Evolutionary conservation across 2,888 invertebrate species (phyloP), one percentile per base, ranked within the genome.

Genomic region (Lydus trimaculatus): DNA sequence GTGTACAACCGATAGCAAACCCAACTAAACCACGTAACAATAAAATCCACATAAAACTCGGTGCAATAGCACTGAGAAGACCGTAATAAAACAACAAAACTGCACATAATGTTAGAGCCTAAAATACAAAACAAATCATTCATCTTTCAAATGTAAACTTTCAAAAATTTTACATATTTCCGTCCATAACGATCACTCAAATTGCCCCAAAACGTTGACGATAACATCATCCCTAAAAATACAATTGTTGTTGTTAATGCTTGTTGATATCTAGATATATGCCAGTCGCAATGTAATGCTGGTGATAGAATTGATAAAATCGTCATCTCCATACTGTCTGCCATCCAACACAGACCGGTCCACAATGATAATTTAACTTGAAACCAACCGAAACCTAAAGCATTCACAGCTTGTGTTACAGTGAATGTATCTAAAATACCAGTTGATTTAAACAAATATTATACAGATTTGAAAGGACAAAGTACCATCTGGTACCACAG

Each of bases 281-380:
- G 92, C 98, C 98, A 98, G 84, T 95, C 94, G 84, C 98, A 98
- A 82, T 96, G 96, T 64, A 98, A 87, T 0, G 97, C 96, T 13
- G 98, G 97, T 17, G 96, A 95, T 48, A 98, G 86, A 72, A 98
- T 96, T 77, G 96, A 96, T 43, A 98, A 87, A 79, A 98, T 96
- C 81, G 97, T 98, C 95, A 98, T 98, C 87, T 98, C 98, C 97
- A 98, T 98, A 65, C 97, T 96, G 84, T 98, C 98, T 0, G 97
- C 96, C 97, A 97, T 98, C 97, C 96, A 94, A 82, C 95, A 94
- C 0, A 95, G 86, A 0, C 95, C 95, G 20, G 95, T 95, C 80
- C 94, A 93, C 20, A 95, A 86, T 0, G 95, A 95, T 59, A 95
- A 83, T 83, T 94, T 94, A 0, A 95, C 94, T 90, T 95, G 95